Conservation (phyloP, 2,797 vertebrate species). For the Valencia hispanica region DNA sequence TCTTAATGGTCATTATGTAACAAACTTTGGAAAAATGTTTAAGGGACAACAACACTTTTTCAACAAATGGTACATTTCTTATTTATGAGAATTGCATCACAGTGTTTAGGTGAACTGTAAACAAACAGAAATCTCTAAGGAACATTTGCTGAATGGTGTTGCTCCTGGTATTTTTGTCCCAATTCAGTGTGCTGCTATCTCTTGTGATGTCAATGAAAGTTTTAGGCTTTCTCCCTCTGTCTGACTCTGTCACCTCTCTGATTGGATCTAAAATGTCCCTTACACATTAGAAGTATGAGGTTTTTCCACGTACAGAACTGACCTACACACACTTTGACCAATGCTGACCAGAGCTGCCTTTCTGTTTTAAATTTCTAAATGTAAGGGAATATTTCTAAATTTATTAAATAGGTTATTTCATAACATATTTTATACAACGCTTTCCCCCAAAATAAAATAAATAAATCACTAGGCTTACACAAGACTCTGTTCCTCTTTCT, state of each 20-base stretch:
- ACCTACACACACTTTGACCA: background rate
- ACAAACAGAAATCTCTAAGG: background rate
- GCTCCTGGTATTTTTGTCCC: background rate
- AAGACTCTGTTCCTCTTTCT: background rate
- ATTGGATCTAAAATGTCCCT: background rate
- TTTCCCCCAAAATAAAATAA: background rate
- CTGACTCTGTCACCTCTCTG: background rate
- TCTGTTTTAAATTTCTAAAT: background rate
- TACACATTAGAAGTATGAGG: background rate
- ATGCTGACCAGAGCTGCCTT: background rate
- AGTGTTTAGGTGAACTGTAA: background rate
- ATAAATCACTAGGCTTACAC: background rate
- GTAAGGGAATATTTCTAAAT: background rate
- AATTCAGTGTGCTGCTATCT: background rate
- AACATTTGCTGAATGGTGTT: background rate
- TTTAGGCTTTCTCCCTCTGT: background rate
- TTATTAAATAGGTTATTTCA: background rate
- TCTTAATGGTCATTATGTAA: background rate
- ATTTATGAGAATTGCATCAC: background rate
- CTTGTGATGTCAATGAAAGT: background rate
- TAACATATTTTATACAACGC: background rate
- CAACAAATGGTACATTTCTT: background rate
- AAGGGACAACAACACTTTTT: background rate
- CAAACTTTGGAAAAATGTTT: background rate
- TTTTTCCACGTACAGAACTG: background rate